phyloP scores from a whole-genome alignment of 2,113 vertebrate species.

The Tupaia tana region DNA sequence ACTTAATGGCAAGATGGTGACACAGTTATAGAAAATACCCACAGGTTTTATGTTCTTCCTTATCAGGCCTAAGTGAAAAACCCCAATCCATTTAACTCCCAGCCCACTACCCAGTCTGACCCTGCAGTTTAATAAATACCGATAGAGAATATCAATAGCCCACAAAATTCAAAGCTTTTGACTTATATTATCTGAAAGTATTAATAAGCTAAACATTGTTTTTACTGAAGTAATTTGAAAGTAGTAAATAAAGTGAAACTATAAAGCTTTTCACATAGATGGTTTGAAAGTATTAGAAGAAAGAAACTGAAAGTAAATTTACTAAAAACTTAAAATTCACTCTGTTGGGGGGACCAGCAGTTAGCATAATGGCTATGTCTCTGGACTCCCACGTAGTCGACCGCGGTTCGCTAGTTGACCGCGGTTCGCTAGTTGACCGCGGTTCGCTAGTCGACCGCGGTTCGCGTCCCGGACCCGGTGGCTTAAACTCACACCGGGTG shows the following conservation, averaged over 20 bases:
- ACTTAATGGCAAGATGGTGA: neutral
- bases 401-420: no score
- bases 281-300: neutral
- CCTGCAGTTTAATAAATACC: neutral
- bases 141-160: neutral
- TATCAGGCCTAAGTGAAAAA: neutral
- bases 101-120: neutral
- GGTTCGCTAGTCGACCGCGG: no score
- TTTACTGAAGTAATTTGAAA: neutral
- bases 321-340: neutral
- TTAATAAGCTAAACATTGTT: conserved; percentile 37
- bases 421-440: no score
- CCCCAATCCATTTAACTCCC: neutral
- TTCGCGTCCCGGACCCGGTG: no score
- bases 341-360: no score
- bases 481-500: no score
- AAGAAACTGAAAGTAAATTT: neutral
- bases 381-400: no score
- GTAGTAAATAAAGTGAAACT: conserved; percentile 34
- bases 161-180: conserved; percentile 32
- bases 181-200: conserved; percentile 32
- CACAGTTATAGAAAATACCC: neutral
- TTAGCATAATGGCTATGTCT: no score
- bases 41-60: conserved; percentile 21
- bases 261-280: conserved; percentile 28